A percentile compares a stretch with the other conserved stretches of the same genome.
Conservation (phyloP, 2,888 invertebrate genomes). For the Agonopterix heracliana region DNA sequence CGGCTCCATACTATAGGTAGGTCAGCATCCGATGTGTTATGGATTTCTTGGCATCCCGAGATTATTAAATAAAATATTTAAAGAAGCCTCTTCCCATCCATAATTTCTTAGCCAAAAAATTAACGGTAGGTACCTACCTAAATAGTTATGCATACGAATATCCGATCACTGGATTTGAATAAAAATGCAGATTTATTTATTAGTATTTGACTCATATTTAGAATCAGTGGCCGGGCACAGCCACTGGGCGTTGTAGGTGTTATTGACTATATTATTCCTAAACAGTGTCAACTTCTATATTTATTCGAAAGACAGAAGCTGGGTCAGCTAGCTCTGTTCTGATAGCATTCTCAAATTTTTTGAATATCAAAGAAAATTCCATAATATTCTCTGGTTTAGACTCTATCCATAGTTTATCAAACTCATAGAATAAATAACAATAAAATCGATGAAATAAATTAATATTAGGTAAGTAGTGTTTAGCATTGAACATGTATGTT, state of each 20-base stretch:
- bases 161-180: no score
- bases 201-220: no score
- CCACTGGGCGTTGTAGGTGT: neutral
- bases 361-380: conserved; percentile 93
- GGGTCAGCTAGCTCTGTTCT: conserved; percentile 81
- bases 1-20: no score
- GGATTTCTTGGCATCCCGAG: no score
- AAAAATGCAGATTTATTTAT: no score
- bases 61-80: no score
- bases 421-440: conserved; percentile 94
- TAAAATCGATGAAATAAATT: conserved; percentile 94
- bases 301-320: conserved; percentile 85
- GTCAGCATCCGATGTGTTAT: no score
- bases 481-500: conserved; percentile 92
- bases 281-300: conserved; percentile 83
- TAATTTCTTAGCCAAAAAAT: no score
- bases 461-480: conserved; percentile 79
- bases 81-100: no score
- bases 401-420: conserved; percentile 95
- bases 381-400: conserved; percentile 95
- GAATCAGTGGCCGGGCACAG: no score
- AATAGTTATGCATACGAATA: no score
- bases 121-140: no score
- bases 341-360: conserved; percentile 88
- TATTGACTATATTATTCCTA: conserved; percentile 15